Conservation (phyloP, 2,113 vertebrate genomes). For the Calyptomena viridis region DNA sequence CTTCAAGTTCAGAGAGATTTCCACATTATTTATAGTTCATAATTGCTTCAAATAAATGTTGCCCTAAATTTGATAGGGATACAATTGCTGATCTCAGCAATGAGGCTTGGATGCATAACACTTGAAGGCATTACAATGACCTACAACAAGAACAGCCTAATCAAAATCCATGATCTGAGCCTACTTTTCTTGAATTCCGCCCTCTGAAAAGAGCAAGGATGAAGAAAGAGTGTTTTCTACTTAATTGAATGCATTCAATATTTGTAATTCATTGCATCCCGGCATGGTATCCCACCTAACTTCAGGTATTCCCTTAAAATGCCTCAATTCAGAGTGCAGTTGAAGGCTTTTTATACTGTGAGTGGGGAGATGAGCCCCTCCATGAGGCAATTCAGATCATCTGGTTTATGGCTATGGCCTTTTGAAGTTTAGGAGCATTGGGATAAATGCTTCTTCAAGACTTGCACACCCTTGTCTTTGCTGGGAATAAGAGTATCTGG, state of each 20-base stretch:
- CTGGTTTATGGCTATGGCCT: neutral
- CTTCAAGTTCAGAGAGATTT: neutral
- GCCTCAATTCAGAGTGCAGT: neutral
- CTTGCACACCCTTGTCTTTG: neutral
- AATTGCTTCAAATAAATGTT: constrained; percentile 15
- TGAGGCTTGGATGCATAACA: neutral
- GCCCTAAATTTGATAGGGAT: constrained; percentile 9
- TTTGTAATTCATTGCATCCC: neutral
- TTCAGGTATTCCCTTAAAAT: neutral
- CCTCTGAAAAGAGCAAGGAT: neutral
- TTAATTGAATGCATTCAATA: neutral
- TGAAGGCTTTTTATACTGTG: neutral
- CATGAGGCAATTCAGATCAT: neutral
- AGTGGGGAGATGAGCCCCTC: neutral
- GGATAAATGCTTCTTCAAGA: neutral
- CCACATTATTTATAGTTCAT: constrained; percentile 3
- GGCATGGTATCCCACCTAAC: neutral
- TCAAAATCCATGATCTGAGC: neutral
- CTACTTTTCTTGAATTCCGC: neutral
- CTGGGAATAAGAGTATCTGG: neutral
- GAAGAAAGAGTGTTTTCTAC: neutral
- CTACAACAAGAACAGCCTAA: neutral
- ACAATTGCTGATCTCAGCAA: constrained; percentile 15
- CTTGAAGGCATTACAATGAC: neutral
- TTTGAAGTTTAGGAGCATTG: neutral